These are phyloP conservation scores for Semicossyphus pulcher DNA, from an alignment of 2,113 vertebrate genomes.

Conservation along the genomic window DNA sequence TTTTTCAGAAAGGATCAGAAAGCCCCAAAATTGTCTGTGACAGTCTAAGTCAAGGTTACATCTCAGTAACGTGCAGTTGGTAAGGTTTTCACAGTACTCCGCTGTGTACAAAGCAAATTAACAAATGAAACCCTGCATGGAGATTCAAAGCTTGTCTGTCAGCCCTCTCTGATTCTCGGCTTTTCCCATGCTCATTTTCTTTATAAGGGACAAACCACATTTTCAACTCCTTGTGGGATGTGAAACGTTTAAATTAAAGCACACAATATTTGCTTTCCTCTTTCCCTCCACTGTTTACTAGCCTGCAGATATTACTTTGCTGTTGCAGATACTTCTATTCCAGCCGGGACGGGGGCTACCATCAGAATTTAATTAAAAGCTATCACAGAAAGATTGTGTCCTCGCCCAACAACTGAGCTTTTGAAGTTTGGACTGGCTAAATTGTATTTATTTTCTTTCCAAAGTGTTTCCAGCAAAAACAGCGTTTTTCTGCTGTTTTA, in stretches of 20 bases:
- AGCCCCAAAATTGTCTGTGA: conserved; percentile 36
- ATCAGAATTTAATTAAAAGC: conserved; percentile 73
- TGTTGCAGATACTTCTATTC: conserved; percentile 44
- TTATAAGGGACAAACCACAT: not conserved
- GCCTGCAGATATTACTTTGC: conserved; percentile 64
- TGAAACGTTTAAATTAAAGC: conserved; percentile 49
- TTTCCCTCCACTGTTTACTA: conserved; percentile 53
- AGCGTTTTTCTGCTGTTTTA: conserved; percentile 13
- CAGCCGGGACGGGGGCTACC: conserved; percentile 51
- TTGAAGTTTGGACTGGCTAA: conserved; percentile 59
- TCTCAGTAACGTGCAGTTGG: conserved; percentile 12
- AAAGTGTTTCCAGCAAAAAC: conserved; percentile 14
- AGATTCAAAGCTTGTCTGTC: not conserved
- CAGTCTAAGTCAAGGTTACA: conserved; percentile 51
- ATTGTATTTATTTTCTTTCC: conserved; percentile 51
- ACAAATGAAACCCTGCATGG: not conserved
- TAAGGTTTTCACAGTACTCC: not conserved
- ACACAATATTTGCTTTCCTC: conserved; percentile 29
- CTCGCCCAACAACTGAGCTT: conserved; percentile 37
- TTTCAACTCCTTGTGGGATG: conserved; percentile 1
- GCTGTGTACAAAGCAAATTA: not conserved
- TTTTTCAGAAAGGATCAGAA: conserved; percentile 32
- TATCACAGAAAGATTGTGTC: conserved; percentile 49
- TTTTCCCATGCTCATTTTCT: not conserved
- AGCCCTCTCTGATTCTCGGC: not conserved